Evolutionary conservation across 1,140 invertebrate species (phyloP).

Genomic region (Drosophila teissieri): DNA sequence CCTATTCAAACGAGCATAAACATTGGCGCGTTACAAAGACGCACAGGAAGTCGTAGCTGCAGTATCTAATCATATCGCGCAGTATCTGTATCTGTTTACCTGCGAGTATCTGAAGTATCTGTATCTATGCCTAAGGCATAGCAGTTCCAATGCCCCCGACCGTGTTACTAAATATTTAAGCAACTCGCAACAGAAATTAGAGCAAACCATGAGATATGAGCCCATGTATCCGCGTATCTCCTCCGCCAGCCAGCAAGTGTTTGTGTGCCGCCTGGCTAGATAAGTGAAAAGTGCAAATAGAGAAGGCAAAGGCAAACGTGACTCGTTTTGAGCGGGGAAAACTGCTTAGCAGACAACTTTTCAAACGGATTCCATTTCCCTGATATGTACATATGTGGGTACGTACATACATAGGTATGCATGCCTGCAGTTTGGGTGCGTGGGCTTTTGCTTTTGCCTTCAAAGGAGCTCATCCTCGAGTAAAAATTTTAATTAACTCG

Average conservation of each 20-base stretch:
- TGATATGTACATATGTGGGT: neutral
- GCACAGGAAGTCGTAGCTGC: constrained; percentile 62
- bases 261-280: constrained; percentile 44
- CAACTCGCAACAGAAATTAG: constrained; percentile 73
- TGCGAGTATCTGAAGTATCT: constrained; percentile 6
- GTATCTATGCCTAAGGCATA: neutral
- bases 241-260: constrained; percentile 1
- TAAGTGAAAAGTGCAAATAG: constrained; percentile 76
- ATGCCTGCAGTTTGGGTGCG: constrained; percentile 7
- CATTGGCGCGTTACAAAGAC: constrained; percentile 51
- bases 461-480: constrained; percentile 15
- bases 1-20: constrained; percentile 68
- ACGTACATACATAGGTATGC: no score
- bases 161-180: constrained; percentile 80
- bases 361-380: constrained; percentile 33
- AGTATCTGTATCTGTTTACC: constrained; percentile 27
- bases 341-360: constrained; percentile 41
- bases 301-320: constrained; percentile 56
- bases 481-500: constrained; percentile 45
- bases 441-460: constrained; percentile 10
- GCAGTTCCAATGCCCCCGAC: constrained; percentile 36
- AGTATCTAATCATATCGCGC: constrained; percentile 73
- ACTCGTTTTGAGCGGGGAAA: constrained; percentile 45
- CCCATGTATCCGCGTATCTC: constrained; percentile 25
- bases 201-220: constrained; percentile 64